Evolutionary conservation across 2,113 vertebrate genomes (phyloP).

Genomic region (Loxodonta africana): DNA sequence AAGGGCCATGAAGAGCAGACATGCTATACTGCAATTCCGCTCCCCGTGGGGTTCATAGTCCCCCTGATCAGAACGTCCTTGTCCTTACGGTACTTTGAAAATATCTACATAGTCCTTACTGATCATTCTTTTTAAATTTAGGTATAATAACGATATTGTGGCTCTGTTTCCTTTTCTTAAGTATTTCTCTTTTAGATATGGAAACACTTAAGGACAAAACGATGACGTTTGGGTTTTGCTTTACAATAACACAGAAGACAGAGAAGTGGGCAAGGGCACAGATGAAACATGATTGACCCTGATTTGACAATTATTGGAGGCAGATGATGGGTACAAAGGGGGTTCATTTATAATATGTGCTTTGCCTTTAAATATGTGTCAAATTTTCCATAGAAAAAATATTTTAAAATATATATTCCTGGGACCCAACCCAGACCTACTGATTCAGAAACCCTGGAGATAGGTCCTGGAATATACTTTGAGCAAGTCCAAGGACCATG

Average conservation of each 20-base stretch:
- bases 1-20: neutral
- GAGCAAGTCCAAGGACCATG: neutral
- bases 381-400: neutral
- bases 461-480: neutral
- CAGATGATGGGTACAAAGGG: neutral
- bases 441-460: neutral
- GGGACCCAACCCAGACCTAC: neutral
- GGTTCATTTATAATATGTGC: neutral
- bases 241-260: neutral
- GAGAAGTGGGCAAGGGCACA: no score
- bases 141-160: neutral
- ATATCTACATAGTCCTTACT: neutral
- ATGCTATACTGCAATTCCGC: neutral
- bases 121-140: neutral
- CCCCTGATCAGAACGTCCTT: neutral
- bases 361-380: neutral
- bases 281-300: neutral
- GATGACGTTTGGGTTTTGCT: neutral
- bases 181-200: neutral
- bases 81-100: neutral
- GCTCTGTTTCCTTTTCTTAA: neutral
- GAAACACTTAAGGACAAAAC: neutral
- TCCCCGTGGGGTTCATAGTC: neutral
- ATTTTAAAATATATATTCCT: neutral
- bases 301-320: neutral